Percentiles rank a stretch among this genome's conserved stretches.
Conservation (phyloP, 2,113 vertebrate genomes). For the Notarius quadriscutis region DNA sequence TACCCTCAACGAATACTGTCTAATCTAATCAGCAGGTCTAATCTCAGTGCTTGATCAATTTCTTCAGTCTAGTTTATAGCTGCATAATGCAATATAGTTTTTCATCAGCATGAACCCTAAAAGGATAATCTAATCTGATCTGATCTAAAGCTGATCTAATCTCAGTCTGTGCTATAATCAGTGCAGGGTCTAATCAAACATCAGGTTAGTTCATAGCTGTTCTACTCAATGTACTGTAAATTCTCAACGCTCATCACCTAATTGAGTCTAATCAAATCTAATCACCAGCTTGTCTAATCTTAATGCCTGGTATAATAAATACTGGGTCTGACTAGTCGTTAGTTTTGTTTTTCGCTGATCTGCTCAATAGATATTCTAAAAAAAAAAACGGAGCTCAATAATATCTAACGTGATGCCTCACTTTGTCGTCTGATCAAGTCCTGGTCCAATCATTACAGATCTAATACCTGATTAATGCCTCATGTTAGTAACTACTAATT, state of each 20-base stretch:
- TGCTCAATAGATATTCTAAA: neutral
- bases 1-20: neutral
- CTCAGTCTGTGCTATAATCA: neutral
- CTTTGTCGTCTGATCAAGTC: neutral
- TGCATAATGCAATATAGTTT: neutral
- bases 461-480: neutral
- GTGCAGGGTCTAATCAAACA: neutral
- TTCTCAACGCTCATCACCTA: neutral
- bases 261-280: conserved; percentile 1
- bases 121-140: neutral
- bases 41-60: neutral
- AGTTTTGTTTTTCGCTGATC: neutral
- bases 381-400: neutral
- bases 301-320: neutral
- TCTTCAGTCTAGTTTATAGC: neutral
- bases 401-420: neutral
- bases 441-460: neutral
- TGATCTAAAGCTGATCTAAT: too few species aligned
- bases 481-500: neutral
- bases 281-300: neutral
- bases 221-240: neutral
- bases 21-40: neutral
- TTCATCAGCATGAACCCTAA: neutral
- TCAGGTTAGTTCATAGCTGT: neutral
- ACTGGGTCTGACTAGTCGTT: neutral